phyloP scores from a whole-genome alignment of 2,797 vertebrate species.

The Peromyscus aztecus region DNA sequence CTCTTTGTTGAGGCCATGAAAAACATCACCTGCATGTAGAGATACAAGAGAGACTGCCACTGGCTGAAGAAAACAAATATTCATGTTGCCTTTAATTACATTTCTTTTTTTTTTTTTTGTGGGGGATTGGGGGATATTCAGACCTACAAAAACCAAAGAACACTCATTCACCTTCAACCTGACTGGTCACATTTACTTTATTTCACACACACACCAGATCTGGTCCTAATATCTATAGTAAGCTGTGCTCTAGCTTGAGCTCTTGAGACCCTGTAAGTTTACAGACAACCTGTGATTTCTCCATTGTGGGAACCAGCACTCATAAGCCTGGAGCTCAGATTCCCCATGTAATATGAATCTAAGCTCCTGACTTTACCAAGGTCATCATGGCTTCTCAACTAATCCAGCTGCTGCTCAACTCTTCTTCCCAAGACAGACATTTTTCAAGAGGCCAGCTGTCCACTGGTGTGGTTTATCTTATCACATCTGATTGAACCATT shows the following conservation, averaged over 20 bases:
- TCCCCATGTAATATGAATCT: no score
- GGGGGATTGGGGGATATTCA: neutral
- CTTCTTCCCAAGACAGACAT: no score
- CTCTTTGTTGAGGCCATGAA: conserved; percentile 96
- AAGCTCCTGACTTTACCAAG: neutral
- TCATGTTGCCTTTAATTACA: neutral
- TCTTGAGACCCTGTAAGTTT: neutral
- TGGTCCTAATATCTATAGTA: neutral
- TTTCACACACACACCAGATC: neutral
- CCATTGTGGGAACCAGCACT: neutral
- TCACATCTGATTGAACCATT: fast-evolving
- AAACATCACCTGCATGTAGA: conserved; percentile 93
- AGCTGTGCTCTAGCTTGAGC: neutral
- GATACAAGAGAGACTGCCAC: neutral
- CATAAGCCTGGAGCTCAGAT: neutral
- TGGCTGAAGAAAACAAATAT: neutral
- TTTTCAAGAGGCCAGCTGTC: neutral
- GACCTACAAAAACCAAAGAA: neutral
- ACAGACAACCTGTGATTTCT: neutral
- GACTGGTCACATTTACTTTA: neutral
- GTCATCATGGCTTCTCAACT: neutral
- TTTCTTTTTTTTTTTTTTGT: neutral
- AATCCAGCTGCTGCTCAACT: neutral
- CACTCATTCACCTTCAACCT: neutral
- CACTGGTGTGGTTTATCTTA: neutral